These are phyloP conservation scores for Aphelenchoides fujianensis DNA, from an alignment of 1,140 invertebrate species.

Conservation along the genomic window DNA sequence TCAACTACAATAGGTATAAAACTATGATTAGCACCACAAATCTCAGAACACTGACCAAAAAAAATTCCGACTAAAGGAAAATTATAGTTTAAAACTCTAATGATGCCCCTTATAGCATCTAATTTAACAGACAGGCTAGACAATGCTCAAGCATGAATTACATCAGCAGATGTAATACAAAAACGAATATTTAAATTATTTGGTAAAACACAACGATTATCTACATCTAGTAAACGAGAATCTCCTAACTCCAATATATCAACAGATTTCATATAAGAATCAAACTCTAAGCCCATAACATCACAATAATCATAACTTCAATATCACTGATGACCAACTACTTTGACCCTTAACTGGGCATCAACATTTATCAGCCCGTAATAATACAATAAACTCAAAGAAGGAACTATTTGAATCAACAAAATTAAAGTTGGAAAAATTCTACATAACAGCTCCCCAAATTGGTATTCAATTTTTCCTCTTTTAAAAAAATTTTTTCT, in stretches of 20 bases:
- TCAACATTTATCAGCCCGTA: slow-evolving; percentile 68
- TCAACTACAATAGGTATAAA: slow-evolving; percentile 75
- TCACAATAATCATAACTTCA: slow-evolving; percentile 71
- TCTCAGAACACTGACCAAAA: slow-evolving; percentile 75
- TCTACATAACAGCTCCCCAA: slow-evolving; percentile 69
- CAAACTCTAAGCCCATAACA: slow-evolving; percentile 69
- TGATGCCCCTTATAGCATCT: slow-evolving; percentile 70
- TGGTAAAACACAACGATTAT: slow-evolving; percentile 69
- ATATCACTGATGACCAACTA: slow-evolving; percentile 71
- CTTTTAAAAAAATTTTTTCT: slow-evolving; percentile 23
- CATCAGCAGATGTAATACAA: slow-evolving; percentile 69
- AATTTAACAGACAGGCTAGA: slow-evolving; percentile 70
- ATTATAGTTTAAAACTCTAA: slow-evolving; percentile 70
- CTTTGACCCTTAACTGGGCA: slow-evolving; percentile 67
- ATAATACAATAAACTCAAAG: slow-evolving; percentile 68
- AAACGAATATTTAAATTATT: slow-evolving; percentile 66
- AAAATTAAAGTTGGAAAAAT: slow-evolving; percentile 68
- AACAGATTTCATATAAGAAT: slow-evolving; percentile 68
- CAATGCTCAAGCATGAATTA: slow-evolving; percentile 72
- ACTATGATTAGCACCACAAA: slow-evolving; percentile 74
- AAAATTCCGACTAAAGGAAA: slow-evolving; percentile 68
- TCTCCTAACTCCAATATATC: slow-evolving; percentile 62
- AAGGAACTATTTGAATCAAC: slow-evolving; percentile 69
- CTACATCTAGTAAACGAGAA: slow-evolving; percentile 70
- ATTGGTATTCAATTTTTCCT: slow-evolving; percentile 22